Evolutionary conservation across 2,113 vertebrate genomes (phyloP).

Genomic region (Dasyurus viverrinus): DNA sequence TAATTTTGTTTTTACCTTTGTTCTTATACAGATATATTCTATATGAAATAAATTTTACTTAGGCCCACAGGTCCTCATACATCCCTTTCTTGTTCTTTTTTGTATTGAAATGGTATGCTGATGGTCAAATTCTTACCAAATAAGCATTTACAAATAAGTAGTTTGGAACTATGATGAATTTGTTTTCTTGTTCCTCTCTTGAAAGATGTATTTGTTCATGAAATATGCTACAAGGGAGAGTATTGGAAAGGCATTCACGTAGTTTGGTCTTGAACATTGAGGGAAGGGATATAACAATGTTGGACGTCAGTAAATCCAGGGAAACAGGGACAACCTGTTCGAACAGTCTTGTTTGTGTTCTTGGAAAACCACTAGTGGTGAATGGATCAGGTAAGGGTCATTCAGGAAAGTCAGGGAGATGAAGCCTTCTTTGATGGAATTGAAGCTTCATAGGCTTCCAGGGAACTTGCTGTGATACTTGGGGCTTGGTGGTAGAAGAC

Average conservation of each 20-base stretch:
- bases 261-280: slow-evolving; percentile 46
- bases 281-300: slow-evolving; percentile 57
- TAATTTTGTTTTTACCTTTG: not conserved
- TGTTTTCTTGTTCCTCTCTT: slow-evolving; percentile 57
- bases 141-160: not conserved
- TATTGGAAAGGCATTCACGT: slow-evolving; percentile 53
- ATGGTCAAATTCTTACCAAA: not conserved
- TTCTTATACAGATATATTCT: not conserved
- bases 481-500: not conserved
- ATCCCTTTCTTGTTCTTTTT: not conserved
- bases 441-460: not conserved
- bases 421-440: not conserved
- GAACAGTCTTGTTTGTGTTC: slow-evolving; percentile 41
- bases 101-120: not conserved
- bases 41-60: not conserved
- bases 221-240: slow-evolving; percentile 47
- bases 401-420: not conserved
- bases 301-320: slow-evolving; percentile 54
- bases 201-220: slow-evolving; percentile 35
- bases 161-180: slow-evolving; percentile 34
- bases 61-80: not conserved
- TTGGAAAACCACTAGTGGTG: slow-evolving; percentile 42
- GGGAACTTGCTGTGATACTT: not conserved
- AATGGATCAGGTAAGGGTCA: slow-evolving; percentile 5
- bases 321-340: slow-evolving; percentile 58